Base-by-base conservation (phyloP, 2,888 invertebrate species). In the Hetaerina titia region DNA sequence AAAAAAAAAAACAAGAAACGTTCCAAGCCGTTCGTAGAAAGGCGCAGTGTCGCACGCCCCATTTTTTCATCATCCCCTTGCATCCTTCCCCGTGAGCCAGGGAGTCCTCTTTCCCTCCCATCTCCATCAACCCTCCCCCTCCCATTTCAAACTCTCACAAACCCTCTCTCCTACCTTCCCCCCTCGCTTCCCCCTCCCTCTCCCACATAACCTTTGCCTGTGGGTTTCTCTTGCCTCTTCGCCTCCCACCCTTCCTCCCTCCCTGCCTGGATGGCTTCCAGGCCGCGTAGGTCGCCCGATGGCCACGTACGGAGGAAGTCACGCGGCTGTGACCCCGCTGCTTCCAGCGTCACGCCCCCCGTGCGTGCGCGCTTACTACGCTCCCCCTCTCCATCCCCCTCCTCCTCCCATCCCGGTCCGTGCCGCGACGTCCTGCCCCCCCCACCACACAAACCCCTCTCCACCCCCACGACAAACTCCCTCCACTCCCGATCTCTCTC, bases 291-390 rank as follows among this genome's bases (percentile, higher is more conserved):
- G 92, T 92, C 92, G 92, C 56, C 69, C 92, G 92, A 92, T 92
- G 92, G 92, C 92, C 92, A 92, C 92, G 92, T 92, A 64, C 69
- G 92, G 92, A 92, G 92, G 92, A 92, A 92, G 92, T 92, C 92
- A 92, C 92, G 92, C 92, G 92, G 92, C 92, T 92, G 69, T 92
- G 92, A 92, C 92, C 92, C 92, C 92, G 90, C 90, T 90, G 90
- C 90, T 92, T 92, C 74, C 69, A 92, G 64, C 31, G 92, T 92
- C 92, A 92, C 92, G 92, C 92, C 92, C 64, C 69, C 92, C 92
- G 92, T 92, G 92, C 92, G 92, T 92, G 92, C 90, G 19, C 45
- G 64, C 90, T 64, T 64, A 63, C 63, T 22, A 56, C 22, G 17
- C 11, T 1, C 88, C 19, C 88, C 45, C 45, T 13, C 88, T 56